phyloP scores from a whole-genome alignment of 2,797 vertebrate genomes.

The Aythya fuligula region DNA sequence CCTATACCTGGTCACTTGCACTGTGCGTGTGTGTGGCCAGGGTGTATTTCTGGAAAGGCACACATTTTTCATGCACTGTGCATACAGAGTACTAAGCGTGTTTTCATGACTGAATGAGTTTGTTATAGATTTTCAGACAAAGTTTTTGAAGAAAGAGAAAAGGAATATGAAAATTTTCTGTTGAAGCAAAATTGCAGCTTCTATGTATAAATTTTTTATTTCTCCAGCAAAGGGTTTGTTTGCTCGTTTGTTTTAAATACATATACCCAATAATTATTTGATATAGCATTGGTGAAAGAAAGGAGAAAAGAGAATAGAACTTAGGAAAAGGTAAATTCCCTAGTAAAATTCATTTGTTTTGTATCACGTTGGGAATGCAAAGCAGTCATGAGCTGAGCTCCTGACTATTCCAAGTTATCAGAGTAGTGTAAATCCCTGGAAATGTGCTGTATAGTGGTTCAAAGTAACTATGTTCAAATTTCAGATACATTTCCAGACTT shows the following conservation, averaged over 20 bases:
- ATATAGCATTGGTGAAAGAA: not conserved
- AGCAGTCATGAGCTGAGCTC: not conserved
- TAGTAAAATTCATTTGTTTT: not conserved
- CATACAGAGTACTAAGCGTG: not conserved
- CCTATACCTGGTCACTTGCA: not conserved
- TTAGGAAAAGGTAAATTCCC: not conserved
- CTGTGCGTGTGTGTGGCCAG: accelerated
- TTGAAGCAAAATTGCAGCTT: not conserved
- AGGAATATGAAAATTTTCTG: not conserved
- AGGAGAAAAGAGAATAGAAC: not conserved
- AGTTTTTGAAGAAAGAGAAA: not conserved
- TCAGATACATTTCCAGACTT: accelerated
- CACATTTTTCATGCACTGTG: not conserved
- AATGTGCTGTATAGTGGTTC: not conserved
- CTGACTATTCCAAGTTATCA: not conserved
- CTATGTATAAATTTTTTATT: not conserved
- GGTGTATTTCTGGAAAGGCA: not conserved
- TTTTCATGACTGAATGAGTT: conserved; percentile 37
- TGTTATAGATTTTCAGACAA: not conserved
- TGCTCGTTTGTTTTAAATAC: not conserved
- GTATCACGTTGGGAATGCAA: not conserved
- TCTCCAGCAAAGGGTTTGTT: not conserved
- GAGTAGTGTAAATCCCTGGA: not conserved
- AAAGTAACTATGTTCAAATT: not conserved
- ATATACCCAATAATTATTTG: not conserved